Evolutionary conservation across 30 jellyfish, hydroid and myxozoan genomes (phyloP), one percentile per base, ranked within the genome.

Genomic region (Mastigias papua): DNA sequence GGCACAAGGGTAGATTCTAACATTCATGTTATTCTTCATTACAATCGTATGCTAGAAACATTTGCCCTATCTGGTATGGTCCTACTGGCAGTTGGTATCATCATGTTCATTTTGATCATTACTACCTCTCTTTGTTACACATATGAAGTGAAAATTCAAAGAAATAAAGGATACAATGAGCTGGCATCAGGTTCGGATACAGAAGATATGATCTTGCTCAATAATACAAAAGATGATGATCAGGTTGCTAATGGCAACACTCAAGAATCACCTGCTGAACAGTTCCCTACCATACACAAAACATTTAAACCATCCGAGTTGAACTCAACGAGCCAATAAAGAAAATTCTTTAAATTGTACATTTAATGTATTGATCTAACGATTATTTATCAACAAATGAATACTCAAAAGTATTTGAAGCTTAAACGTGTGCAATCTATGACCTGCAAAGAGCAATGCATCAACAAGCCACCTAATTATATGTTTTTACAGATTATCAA

Each of bases 51-150:
- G 97, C 82, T 88, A 28, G 86, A 80, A 16, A 34, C 91, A 0
- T 88, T 88, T 72, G 86, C 54, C n/a, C 69, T 88, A 21, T 76
- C 92, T 63, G 97, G 97, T 6, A 79, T 88, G 84, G 91, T 70
- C 20, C 49, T 88, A 17, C 83, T 88, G 17, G 89, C 97, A 2
- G 23, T 79, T 11, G 97, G 97, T 49, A 70, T 79, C 4, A 68
- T 73, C 66, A 29, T 88, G 42, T 88, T 88, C 74, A 30, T 80
- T 9, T 27, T 79, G 0, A 65, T 88, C 20, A 79, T 88, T 81
- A 64, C 69, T 30, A 34, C 73, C 21, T 91, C 97, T 34, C 73
- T 88, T 49, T 85, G 94, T 61, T 85, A 76, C 0, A 8, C 88
- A 5, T 85, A 85, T 37, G 94, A 85, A 16, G 89, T 85, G 23